Evolutionary conservation across 2,888 invertebrate genomes (phyloP).

Genomic region (Sphaerophoria taeniata): DNA sequence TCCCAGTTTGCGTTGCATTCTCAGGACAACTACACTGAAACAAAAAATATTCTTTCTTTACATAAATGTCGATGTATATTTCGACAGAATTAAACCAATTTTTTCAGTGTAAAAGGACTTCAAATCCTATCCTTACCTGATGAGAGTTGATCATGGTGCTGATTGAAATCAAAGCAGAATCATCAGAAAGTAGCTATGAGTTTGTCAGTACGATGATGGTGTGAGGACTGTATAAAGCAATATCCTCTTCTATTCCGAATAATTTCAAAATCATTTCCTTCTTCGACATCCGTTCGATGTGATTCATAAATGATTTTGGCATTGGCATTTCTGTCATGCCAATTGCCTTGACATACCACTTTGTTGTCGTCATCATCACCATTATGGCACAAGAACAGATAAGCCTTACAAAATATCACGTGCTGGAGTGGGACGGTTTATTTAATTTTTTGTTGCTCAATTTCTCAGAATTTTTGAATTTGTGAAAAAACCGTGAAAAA

Average conservation of each 20-base stretch:
- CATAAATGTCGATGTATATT: too few relatives aligned
- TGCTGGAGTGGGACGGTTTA: too few relatives aligned
- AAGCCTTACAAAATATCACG: not conserved
- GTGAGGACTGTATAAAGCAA: constrained; percentile 20
- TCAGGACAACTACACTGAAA: constrained; percentile 25
- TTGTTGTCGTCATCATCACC: not conserved
- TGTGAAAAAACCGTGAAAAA: too few relatives aligned
- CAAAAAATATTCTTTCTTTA: not conserved
- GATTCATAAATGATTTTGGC: constrained; percentile 32
- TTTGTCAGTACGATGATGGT: not conserved
- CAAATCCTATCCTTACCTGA: not conserved
- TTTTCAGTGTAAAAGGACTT: not conserved
- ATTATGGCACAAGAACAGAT: not conserved
- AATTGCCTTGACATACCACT: not conserved
- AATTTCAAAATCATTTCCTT: constrained; percentile 73
- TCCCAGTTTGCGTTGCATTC: constrained; percentile 25
- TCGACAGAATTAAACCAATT: not conserved
- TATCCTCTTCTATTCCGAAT: constrained; percentile 64
- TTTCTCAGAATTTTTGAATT: too few relatives aligned
- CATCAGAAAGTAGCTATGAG: constrained; percentile 7
- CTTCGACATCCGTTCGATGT: constrained; percentile 50
- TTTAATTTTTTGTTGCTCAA: too few relatives aligned
- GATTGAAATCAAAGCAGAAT: constrained; percentile 52
- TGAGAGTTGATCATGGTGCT: constrained; percentile 40
- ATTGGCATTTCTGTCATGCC: constrained; percentile 23